Base-by-base conservation (phyloP, 2,888 invertebrate genomes). In the Argynnis bischoffii region DNA sequence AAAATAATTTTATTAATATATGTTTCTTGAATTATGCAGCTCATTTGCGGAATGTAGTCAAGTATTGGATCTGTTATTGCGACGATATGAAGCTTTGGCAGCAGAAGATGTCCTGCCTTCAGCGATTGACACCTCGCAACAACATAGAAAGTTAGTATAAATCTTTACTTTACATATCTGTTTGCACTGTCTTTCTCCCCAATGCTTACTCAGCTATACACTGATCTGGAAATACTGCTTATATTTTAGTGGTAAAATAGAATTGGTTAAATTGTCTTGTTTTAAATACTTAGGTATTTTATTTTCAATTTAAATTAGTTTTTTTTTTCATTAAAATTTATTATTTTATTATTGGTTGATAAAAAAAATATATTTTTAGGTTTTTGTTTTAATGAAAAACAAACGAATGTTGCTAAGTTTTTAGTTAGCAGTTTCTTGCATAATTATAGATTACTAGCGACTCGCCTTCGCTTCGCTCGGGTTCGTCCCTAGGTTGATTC, bases 21-120 rank as follows among this genome's bases (percentile, higher is more conserved):
- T 15, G 5, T 55, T 55, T 55, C 2, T 21, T 61, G 16, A 63
- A 16, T 15, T 50, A 14, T 85, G 2, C 81, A 92, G 92, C 66
- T 92, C 92, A 70, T 99, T 99, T 89, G 97, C 99, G 78, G 96
- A 96, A 66, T 95, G 98, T 72, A 94, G 95, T 80, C 96, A 97
- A 81, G 98, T 99, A 65, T 93, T 99, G 77, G 95, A 96, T 76
- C 93, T 97, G 71, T 92, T 99, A 72, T 92, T 98, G 74, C 95
- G 96, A 77, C 94, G 96, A 70, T 96, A 96, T 86, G 96, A 96
- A 85, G 94, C 95, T 56, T 88, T 97, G 79, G 94, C 95, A 63
- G 93, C 94, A 70, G 91, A 93, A 73, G 94, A 94, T 75, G 93
- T 86, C 53, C 82, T 93, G 21, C 87, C 91, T 54, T 86, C 90